These are phyloP conservation scores for Psix sp. DNA, from an alignment of 1,140 invertebrate species.

Conservation along the genomic window DNA sequence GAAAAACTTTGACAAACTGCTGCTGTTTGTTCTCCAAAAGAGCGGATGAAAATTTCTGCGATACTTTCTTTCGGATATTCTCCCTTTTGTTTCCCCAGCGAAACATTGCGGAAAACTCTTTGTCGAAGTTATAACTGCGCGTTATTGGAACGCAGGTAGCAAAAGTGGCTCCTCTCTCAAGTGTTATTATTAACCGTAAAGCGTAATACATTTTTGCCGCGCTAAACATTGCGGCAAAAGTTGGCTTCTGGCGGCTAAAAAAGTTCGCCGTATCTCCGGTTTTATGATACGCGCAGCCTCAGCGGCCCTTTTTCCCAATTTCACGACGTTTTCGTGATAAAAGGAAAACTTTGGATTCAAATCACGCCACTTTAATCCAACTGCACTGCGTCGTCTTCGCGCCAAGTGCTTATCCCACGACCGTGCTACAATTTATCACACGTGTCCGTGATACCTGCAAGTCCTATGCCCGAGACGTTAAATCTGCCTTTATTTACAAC, in stretches of 20 bases:
- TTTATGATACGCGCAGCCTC: conserved; percentile 44
- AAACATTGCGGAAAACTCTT: too few species aligned
- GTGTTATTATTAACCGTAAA: conserved; percentile 41
- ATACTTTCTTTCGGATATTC: too few species aligned
- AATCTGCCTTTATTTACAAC: conserved; percentile 61
- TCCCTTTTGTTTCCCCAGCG: too few species aligned
- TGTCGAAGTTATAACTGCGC: too few species aligned
- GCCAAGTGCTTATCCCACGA: conserved; percentile 59
- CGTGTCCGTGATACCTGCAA: conserved; percentile 57
- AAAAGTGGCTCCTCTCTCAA: conserved; percentile 5
- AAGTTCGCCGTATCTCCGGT: conserved; percentile 43
- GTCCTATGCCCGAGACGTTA: conserved; percentile 49
- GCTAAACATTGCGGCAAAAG: conserved; percentile 31
- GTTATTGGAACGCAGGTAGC: too few species aligned
- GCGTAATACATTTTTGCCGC: conserved; percentile 25
- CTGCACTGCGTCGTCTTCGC: conserved; percentile 61
- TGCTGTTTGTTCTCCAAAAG: too few species aligned
- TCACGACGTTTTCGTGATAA: conserved; percentile 57
- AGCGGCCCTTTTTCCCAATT: conserved; percentile 51
- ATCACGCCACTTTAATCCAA: conserved; percentile 61
- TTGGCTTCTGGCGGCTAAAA: conserved; percentile 11
- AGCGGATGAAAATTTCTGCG: too few species aligned
- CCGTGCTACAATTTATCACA: conserved; percentile 61
- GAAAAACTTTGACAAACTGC: too few species aligned
- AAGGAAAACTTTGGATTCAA: conserved; percentile 60